Evolutionary conservation across 2,113 vertebrate species (phyloP).

Genomic region (Xiphophorus couchianus): DNA sequence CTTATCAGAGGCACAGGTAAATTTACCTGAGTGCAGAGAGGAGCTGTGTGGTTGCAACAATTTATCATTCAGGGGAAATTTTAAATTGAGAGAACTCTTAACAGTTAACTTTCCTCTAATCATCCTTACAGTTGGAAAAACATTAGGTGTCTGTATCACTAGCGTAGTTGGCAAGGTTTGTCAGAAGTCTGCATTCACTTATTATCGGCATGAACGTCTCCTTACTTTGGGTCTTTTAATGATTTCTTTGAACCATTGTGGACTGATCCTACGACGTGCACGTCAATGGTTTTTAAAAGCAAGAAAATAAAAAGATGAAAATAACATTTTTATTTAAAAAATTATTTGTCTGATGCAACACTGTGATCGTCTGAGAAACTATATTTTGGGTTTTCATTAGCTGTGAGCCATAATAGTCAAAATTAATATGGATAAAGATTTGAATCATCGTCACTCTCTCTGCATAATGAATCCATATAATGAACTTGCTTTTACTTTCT

Average conservation of each 20-base stretch:
- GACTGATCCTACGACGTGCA: neutral
- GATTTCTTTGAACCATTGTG: neutral
- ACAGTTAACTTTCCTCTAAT: constrained; percentile 30
- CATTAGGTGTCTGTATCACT: constrained; percentile 34
- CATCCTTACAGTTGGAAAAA: constrained; percentile 25
- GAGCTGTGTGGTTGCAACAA: constrained; percentile 30
- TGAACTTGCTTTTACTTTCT: no score
- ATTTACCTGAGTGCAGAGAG: constrained; percentile 20
- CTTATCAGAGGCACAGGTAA: constrained; percentile 46
- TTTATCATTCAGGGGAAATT: constrained; percentile 43
- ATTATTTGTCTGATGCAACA: no score
- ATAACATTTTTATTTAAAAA: no score
- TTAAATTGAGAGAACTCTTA: constrained; percentile 25
- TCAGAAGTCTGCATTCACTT: neutral
- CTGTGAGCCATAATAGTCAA: no score
- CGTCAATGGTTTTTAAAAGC: neutral
- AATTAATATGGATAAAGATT: no score
- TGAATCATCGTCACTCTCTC: no score
- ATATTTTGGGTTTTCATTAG: no score
- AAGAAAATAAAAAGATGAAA: no score
- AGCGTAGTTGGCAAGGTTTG: neutral
- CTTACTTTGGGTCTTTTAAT: neutral
- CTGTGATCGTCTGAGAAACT: no score
- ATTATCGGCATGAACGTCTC: neutral
- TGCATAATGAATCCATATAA: no score